These are phyloP conservation scores for Epinephelus malabaricus DNA, from an alignment of 2,797 vertebrate genomes.

Conservation along the genomic window DNA sequence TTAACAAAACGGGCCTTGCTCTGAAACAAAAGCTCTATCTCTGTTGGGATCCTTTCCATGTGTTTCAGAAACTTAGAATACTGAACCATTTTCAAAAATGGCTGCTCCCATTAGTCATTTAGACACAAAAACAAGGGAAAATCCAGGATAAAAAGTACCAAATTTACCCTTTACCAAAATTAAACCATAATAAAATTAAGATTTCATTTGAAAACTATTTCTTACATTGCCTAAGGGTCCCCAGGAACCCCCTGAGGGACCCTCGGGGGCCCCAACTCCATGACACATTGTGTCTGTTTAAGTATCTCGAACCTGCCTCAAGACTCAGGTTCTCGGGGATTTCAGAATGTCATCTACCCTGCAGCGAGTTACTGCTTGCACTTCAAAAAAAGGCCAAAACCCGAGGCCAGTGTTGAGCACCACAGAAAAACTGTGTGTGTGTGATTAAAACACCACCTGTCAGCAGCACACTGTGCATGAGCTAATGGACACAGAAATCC, in stretches of 20 bases:
- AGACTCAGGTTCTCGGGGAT: conserved; percentile 55
- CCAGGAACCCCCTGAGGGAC: conserved; percentile 35
- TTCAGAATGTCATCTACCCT: conserved; percentile 66
- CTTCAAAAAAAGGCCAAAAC: conserved; percentile 39
- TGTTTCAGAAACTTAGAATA: no score
- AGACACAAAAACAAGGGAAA: no score
- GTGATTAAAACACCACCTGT: conserved; percentile 59
- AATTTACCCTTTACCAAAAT: conserved; percentile 13
- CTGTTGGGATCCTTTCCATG: no score
- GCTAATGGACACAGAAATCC: conserved; percentile 29
- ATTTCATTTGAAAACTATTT: conserved; percentile 51
- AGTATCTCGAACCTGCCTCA: conserved; percentile 47
- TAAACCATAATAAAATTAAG: conserved; percentile 27
- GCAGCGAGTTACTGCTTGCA: conserved; percentile 48
- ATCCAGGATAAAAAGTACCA: no score
- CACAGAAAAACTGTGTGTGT: conserved; percentile 29
- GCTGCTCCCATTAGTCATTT: no score
- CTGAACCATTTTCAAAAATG: no score
- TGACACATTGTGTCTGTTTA: conserved; percentile 43
- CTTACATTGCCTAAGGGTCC: conserved; percentile 34
- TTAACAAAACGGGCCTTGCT: no score
- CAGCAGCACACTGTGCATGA: conserved; percentile 32
- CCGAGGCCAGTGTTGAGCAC: conserved; percentile 27
- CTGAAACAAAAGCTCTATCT: no score
- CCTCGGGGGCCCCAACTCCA: conserved; percentile 24